These are phyloP conservation scores for Ligdia adustata DNA, from an alignment of 2,888 invertebrate species.

Conservation along the genomic window DNA sequence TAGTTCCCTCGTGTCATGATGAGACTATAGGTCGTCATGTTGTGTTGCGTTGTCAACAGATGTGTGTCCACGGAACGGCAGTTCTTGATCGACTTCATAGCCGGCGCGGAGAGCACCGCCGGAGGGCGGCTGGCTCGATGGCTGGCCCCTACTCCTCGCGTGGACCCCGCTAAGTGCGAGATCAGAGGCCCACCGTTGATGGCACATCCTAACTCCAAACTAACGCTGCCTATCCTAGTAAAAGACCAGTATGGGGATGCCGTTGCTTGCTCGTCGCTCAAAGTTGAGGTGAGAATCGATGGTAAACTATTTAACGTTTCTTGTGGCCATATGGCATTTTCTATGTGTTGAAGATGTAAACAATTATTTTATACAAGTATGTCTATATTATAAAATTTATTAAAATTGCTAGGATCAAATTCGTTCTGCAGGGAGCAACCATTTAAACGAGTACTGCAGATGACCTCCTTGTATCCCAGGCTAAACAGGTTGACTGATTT, in stretches of 20 bases:
- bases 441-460: no score
- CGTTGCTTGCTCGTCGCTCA: constrained; percentile 93
- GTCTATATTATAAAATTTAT: no score
- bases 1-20: no score
- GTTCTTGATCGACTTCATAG: constrained; percentile 96
- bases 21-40: no score
- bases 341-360: no score
- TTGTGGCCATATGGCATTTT: no score
- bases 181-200: constrained; percentile 89
- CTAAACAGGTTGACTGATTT: no score
- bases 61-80: constrained; percentile 95
- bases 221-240: constrained; percentile 87
- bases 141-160: constrained; percentile 96
- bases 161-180: constrained; percentile 95
- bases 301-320: no score
- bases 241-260: constrained; percentile 96
- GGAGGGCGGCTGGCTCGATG: constrained; percentile 97
- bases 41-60: constrained; percentile 84
- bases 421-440: no score
- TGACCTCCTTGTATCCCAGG: no score
- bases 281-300: constrained; percentile 89
- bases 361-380: no score
- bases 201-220: constrained; percentile 85
- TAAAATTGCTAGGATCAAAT: no score
- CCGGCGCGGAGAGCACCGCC: constrained; percentile 91